Base-by-base conservation (phyloP, 2,113 vertebrate species). In the Sakesphorus luctuosus region DNA sequence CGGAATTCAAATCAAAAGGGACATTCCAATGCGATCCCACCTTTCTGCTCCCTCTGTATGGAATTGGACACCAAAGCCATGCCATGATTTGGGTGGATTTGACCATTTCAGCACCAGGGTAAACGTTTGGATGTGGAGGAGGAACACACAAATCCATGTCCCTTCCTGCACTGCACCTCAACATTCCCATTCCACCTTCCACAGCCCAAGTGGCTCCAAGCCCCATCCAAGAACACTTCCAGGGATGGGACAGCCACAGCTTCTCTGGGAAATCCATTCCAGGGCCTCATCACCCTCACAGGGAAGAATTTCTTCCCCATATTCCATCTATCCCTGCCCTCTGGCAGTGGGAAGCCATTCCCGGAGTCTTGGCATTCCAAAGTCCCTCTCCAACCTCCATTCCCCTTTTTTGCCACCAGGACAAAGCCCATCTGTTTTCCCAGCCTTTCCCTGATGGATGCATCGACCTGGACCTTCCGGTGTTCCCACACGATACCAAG, bases 1-100 rank as follows among this genome's bases (percentile, higher is more conserved):
- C 79, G 7, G 25, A 8, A 93, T 94, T 90, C 88, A 36, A 95
- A 95, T 69, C 82, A 71, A 84, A 76, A 33, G 21, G 16, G 35
- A 52, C 11, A 95, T 95, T 90, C 94, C 95, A 96, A 96, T 74
- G n/a, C 0, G 3, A 44, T 40, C 56, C 40, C 14, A 21, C n/a
- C 40, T 58, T 46, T 59, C 59, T 53, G 72, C 36, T 56, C 82
- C n/a, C n/a, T 66, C 50, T 21, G 0, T 43, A 44, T 43, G 79
- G 36, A 80, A 23, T 0, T 11, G 83, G 72, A 65, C 14, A 10
- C 29, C 35, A 28, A 71, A 78, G 29, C 20, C 36, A 17, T 5
- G 43, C 80, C 61, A 9, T 1, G 18, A 20, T 52, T 7, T 44
- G n/a, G 43, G 55, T 28, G 3, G 12, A 90, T 97, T 87, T 95